A percentile compares a stretch with the other conserved stretches of the same genome.
phyloP scores from a whole-genome alignment of 2,113 vertebrate genomes.

The Macquaria australasica region DNA sequence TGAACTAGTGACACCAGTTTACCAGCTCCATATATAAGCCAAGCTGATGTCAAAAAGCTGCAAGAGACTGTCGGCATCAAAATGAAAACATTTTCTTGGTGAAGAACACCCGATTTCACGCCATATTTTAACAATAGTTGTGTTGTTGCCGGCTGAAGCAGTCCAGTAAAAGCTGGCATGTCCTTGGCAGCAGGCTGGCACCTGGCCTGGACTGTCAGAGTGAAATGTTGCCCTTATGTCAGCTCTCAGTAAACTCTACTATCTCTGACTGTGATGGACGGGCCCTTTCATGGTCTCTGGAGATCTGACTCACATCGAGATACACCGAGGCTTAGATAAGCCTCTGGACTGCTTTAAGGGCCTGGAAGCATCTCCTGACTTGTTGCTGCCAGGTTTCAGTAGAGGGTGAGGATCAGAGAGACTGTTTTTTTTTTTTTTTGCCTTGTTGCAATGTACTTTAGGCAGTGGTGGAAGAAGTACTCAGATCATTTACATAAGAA shows the following conservation, averaged over 20 bases:
- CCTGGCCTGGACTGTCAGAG: conserved; percentile 67
- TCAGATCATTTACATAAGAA: neutral
- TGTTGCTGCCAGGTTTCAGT: conserved; percentile 54
- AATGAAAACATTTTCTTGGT: conserved; percentile 69
- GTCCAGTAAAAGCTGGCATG: conserved; percentile 62
- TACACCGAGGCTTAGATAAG: conserved; percentile 59
- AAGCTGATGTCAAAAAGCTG: conserved; percentile 44
- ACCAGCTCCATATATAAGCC: conserved; percentile 37
- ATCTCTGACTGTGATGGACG: conserved; percentile 69
- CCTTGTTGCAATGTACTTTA: conserved; percentile 3
- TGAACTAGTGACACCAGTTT: conserved; percentile 28
- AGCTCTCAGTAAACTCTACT: conserved; percentile 54
- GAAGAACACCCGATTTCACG: conserved; percentile 50
- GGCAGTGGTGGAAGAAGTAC: conserved; percentile 5
- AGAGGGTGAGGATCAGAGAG: conserved; percentile 46
- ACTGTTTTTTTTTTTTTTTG: neutral
- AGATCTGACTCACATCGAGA: conserved; percentile 62
- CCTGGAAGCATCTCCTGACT: conserved; percentile 50
- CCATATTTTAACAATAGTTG: conserved; percentile 68
- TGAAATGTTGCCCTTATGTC: conserved; percentile 75
- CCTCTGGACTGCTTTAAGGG: conserved; percentile 59
- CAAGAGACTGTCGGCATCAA: conserved; percentile 46
- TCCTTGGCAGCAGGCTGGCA: conserved; percentile 53
- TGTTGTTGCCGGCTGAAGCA: conserved; percentile 46
- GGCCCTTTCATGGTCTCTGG: conserved; percentile 48